Base-by-base conservation (phyloP, 2,888 invertebrate genomes). In the Chirona hameri region DNA sequence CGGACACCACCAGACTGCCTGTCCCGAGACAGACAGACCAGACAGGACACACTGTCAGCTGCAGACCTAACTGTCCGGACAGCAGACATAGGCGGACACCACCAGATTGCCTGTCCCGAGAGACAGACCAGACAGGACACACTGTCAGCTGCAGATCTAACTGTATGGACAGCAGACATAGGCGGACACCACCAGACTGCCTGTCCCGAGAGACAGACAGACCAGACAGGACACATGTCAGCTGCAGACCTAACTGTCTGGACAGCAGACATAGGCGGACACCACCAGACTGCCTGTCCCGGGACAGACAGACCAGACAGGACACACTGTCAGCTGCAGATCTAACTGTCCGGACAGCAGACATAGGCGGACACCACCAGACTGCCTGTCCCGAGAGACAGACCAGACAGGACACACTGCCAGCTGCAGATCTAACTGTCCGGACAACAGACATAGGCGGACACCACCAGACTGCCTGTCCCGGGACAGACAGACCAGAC, bases 211-310 rank as follows among this genome's bases (percentile, higher is more conserved):
- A n/a, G 9, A 60, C 21, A 9, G n/a, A n/a, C 4, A n/a, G n/a
- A n/a, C n/a, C 24, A 60, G n/a, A 10, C 24, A n/a, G n/a, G n/a
- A 9, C 60, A 60, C 18, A n/a, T 60, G 60, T 60, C 15, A 39
- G 39, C 39, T 39, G 39, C 39, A 39, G 39, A 39, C 39, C 39
- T 39, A 39, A 39, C 39, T n/a, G n/a, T 99, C 95, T 0, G 96
- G 95, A 88, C 98, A 98, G 0, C 96, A 96, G 0, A 96, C 98
- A 88, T 99, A 99, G 0, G 95, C 93, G 0, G 98, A 98, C n/a
- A 99, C 92, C 0, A 99, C 99, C 82, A 72, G 72, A 39, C 72
- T 72, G 7, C 39, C 69, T 69, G 69, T 14, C 15, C 12, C 15
- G 18, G 2, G 7, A n/a, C n/a, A n/a, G n/a, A n/a, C 24, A n/a